Percentiles rank a stretch among this genome's conserved stretches.
phyloP scores from a whole-genome alignment of 2,797 vertebrate species.

The Tamandua tetradactyla region DNA sequence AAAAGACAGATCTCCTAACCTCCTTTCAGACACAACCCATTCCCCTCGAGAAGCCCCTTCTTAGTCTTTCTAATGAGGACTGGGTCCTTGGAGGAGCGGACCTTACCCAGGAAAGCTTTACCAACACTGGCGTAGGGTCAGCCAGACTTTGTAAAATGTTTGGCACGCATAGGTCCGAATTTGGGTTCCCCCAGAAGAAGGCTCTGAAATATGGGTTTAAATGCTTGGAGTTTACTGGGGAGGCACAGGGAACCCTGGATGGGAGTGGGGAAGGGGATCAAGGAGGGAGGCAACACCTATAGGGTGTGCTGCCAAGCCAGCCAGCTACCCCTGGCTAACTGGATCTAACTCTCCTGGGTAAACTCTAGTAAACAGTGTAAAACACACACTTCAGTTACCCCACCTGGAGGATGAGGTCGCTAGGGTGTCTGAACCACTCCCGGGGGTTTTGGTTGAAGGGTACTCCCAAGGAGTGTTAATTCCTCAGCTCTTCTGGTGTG shows the following conservation, averaged over 20 bases:
- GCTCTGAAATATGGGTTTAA: neutral
- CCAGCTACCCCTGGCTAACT: neutral
- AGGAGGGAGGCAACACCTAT: neutral
- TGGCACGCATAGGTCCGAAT: neutral
- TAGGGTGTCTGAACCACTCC: neutral
- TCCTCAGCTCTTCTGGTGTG: neutral
- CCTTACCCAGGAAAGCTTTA: neutral
- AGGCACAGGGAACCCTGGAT: neutral
- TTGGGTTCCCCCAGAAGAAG: neutral
- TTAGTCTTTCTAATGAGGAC: neutral
- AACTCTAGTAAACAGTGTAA: neutral
- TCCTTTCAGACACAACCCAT: neutral
- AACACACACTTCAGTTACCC: neutral
- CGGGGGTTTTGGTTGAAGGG: neutral
- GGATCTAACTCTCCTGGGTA: neutral
- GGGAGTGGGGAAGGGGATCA: neutral
- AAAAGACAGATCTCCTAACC: neutral
- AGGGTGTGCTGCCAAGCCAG: neutral
- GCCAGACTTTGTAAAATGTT: neutral
- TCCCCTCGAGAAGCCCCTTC: neutral
- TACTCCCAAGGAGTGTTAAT: neutral
- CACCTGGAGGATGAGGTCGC: too few relatives aligned
- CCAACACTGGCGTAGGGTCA: too few relatives aligned
- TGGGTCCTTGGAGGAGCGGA: neutral
- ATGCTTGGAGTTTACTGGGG: neutral